phyloP scores from a whole-genome alignment of 1,140 invertebrate genomes.

The Ceratina australensis region DNA sequence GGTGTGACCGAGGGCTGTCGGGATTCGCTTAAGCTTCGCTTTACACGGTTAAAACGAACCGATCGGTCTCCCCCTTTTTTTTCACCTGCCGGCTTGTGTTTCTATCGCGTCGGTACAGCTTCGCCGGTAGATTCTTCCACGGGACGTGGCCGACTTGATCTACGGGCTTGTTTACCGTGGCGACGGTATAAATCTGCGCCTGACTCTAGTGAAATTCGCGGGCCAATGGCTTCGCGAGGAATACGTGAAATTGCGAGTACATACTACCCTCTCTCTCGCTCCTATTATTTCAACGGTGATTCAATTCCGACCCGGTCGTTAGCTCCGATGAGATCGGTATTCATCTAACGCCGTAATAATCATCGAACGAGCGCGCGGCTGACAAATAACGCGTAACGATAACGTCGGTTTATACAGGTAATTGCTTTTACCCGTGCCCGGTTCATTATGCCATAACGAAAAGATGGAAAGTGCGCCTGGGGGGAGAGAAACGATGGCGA shows the following conservation, averaged over 20 bases:
- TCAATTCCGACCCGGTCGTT: neutral
- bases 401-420: constrained; percentile 21
- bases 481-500: neutral
- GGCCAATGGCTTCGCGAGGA: neutral
- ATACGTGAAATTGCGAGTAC: neutral
- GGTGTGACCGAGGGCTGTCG: too few species aligned
- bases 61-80: too few species aligned
- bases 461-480: constrained; percentile 13
- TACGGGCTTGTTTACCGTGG: too few species aligned
- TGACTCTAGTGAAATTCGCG: neutral
- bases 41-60: too few species aligned
- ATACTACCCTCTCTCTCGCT: neutral
- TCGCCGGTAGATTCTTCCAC: too few species aligned
- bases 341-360: constrained; percentile 29
- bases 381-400: constrained; percentile 40
- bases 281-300: neutral
- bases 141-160: too few species aligned
- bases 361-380: neutral
- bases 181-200: too few species aligned
- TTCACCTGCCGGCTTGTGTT: too few species aligned
- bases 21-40: too few species aligned
- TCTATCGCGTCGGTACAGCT: too few species aligned
- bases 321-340: neutral
- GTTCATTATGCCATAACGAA: constrained; percentile 52
- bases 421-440: constrained; percentile 35